Evolutionary conservation across 2,113 vertebrate species (phyloP).

Genomic region (Alectura lathami): DNA sequence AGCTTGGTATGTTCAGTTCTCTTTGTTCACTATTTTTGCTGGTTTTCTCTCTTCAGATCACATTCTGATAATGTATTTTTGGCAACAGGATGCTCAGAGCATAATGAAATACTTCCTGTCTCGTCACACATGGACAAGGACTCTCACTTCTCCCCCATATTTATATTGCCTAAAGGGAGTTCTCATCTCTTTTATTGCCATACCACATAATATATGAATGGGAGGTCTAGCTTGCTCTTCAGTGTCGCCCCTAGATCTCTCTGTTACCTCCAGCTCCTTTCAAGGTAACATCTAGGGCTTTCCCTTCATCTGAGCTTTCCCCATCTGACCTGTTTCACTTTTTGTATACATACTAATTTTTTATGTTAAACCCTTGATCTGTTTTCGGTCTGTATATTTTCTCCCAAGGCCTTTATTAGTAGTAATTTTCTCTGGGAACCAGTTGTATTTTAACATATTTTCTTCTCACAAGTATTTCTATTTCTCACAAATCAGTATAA

Average conservation of each 20-base stretch:
- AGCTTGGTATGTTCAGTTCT: background rate
- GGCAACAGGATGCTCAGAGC: background rate
- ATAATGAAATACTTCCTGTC: constrained; percentile 2
- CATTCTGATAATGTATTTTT: background rate
- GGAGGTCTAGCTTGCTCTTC: background rate
- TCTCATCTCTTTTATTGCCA: background rate
- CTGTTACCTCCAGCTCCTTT: background rate
- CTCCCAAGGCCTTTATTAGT: background rate
- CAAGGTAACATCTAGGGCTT: background rate
- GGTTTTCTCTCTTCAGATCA: background rate
- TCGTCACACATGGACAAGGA: background rate
- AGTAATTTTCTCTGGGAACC: background rate
- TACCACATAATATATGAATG: background rate
- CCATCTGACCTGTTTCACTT: background rate
- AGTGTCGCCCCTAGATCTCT: background rate
- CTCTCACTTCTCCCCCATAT: background rate
- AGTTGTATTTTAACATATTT: background rate
- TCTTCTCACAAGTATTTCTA: background rate
- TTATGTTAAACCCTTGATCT: background rate
- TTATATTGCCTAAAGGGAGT: constrained; percentile 7
- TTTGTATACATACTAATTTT: background rate
- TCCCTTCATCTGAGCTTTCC: background rate
- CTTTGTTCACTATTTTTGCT: background rate
- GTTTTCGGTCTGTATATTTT: background rate
- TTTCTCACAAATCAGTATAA: background rate